Base-by-base conservation (phyloP, 2,888 invertebrate species). In the Trissonchulus sp. region DNA sequence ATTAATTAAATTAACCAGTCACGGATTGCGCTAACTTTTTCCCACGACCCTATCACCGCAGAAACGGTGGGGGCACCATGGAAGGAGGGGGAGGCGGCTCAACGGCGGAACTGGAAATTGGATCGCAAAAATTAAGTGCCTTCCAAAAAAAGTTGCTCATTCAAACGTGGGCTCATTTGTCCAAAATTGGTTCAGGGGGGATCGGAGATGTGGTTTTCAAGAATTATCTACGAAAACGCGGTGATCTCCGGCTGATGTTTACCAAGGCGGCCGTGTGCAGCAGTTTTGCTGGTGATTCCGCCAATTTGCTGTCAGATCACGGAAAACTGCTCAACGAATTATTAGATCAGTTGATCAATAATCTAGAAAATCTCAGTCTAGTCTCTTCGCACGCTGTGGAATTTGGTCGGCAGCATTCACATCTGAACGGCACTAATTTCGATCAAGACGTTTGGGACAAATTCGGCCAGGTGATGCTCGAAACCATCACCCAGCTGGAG, bases 391-490 rank as follows among this genome's bases (percentile, higher is more conserved):
- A 8, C 8, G 31, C 33, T n/a, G 68, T 65, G 33, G 33, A 34
- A n/a, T 65, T 15, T n/a, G 68, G 68, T 34, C 68, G 35, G 8
- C 33, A 65, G 31, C 68, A 65, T n/a, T 8, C 68, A 8, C 35
- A 30, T 18, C 68, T 65, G 68, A 34, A 30, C 33, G 35, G 33
- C 28, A 8, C 28, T 8, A 8, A 30, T 8, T 65, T 65, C 68
- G 35, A 34, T n/a, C 31, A 65, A 18, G 68, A 65, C 33, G 18
- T 34, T 18, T 65, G 68, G 68, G 68, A 65, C n/a, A 65, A 33
- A 18, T 65, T 65, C 68, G 68, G 68, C 31, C 15, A 65, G n/a
- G 68, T 34, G 68, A 65, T 65, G 68, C 68, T 65, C 8, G 68
- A 65, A 28, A 34, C 68, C 33, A 33, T 65, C 68, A 65, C 68